Conservation (phyloP, 37 sponge, comb jelly and placozoan species). For the Spongilla lacustris region DNA sequence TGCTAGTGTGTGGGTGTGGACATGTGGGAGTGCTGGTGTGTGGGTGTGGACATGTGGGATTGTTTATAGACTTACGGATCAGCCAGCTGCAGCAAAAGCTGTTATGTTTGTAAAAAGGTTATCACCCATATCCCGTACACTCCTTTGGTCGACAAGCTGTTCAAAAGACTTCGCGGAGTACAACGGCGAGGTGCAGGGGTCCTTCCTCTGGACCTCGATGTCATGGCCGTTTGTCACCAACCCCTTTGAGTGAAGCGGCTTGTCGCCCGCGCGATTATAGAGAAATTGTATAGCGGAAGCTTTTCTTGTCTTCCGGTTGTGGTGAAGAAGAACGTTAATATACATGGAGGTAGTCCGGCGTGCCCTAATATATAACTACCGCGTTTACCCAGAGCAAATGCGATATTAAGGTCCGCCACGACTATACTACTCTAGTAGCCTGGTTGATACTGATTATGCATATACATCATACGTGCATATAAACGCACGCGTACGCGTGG, state of each 20-base stretch:
- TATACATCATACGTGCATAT: too few relatives aligned
- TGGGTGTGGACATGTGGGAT: conserved; percentile 7
- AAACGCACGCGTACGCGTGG: too few relatives aligned
- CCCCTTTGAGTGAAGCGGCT: conserved; percentile 72
- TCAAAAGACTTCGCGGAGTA: conserved; percentile 96
- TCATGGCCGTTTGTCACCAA: conserved; percentile 63
- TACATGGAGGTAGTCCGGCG: neutral
- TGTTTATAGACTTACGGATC: conserved; percentile 47
- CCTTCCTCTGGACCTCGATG: conserved; percentile 82
- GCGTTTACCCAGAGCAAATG: too few relatives aligned
- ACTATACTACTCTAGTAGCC: too few relatives aligned
- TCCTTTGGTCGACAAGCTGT: conserved; percentile 72
- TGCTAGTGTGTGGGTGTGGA: too few relatives aligned
- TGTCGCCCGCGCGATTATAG: too few relatives aligned
- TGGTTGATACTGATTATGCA: too few relatives aligned
- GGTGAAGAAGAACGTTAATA: neutral
- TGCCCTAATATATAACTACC: too few relatives aligned
- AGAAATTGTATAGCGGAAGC: too few relatives aligned
- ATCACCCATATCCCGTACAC: conserved; percentile 81
- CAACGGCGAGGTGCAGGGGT: conserved; percentile 91
- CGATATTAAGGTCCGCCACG: too few relatives aligned
- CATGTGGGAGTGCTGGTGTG: neutral
- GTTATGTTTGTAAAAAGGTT: conserved; percentile 56
- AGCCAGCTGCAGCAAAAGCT: conserved; percentile 90
- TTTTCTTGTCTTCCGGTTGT: conserved; percentile 26